Evolutionary conservation across 2,888 invertebrate species (phyloP), one percentile per base, ranked within the genome.

Genomic region (Acheta domesticus): DNA sequence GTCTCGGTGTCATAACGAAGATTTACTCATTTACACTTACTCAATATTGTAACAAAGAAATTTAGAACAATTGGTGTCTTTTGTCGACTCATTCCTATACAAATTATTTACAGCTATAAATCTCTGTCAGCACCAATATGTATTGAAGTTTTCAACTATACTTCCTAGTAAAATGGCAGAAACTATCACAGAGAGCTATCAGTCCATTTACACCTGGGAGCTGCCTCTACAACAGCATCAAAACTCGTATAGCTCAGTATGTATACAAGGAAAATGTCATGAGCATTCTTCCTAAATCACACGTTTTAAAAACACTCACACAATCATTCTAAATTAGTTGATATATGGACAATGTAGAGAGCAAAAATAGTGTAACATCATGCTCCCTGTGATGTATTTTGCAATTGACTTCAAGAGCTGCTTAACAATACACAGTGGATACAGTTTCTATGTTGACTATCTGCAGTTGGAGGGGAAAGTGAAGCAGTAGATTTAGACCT

Each of bases 161-260:
- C 73, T 77, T 77, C 79, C 79, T 73, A 73, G 75, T 79, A 77
- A n/a, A 23, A 76, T 74, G 78, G 79, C 74, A 76, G 75, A 48
- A 80, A 76, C 81, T 82, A 82, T 82, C 81, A 82, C 81, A 82
- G 81, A 80, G 80, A 79, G 81, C 81, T 82, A 82, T 82, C 81
- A 82, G 81, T 82, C 79, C 81, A 75, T 76, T 49, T 80, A 75
- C 62, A 49, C 80, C 79, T 80, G 81, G 81, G 80, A 82, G 80
- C 81, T 82, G 81, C 81, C 78, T 78, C 77, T 74, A 75, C 79
- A 80, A 80, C 79, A 75, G 79, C 75, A 80, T 79, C 48, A 78
- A 77, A 48, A 49, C 62, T 79, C 79, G 75, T 79, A 80, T 80
- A 78, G 75, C 79, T 78, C 75, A 36, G 80, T 79, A 80, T 81